Percentiles rank a stretch among this genome's conserved stretches.
These are phyloP conservation scores for Tachystola acroxantha DNA, from an alignment of 2,888 invertebrate genomes.

Conservation along the genomic window DNA sequence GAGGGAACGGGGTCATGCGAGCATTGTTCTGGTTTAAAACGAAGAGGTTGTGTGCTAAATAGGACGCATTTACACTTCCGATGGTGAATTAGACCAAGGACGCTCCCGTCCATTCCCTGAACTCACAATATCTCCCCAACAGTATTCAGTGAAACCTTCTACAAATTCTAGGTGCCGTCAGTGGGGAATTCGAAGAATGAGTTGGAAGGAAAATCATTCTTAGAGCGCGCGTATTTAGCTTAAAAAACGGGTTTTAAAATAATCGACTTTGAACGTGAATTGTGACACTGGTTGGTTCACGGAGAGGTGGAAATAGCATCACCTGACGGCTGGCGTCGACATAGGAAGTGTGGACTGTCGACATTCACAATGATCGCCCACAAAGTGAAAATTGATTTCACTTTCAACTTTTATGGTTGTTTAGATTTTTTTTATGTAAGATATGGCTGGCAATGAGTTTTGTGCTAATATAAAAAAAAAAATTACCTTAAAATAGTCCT, in stretches of 20 bases:
- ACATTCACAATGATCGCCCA: slow-evolving; percentile 18
- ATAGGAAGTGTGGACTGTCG: slow-evolving; percentile 60
- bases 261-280: slow-evolving; percentile 68
- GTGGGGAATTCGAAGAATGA: slow-evolving; percentile 15
- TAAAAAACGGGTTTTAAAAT: slow-evolving; percentile 45
- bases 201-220: slow-evolving; percentile 25
- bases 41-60: slow-evolving; percentile 39
- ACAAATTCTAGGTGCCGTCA: no score
- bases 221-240: slow-evolving; percentile 27
- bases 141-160: no score
- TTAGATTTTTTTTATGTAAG: no score
- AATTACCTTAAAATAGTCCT: no score
- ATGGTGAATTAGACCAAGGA: slow-evolving; percentile 23
- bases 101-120: slow-evolving; percentile 10
- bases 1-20: slow-evolving; percentile 53
- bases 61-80: slow-evolving; percentile 37
- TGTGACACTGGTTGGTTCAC: slow-evolving; percentile 47
- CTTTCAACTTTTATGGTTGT: no score
- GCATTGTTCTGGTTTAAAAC: slow-evolving; percentile 45
- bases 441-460: no score
- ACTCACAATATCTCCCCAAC: slow-evolving; percentile 1
- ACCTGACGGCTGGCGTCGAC: slow-evolving; percentile 43
- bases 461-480: no score
- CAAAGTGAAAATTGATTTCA: no score
- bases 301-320: slow-evolving; percentile 65